Conservation (phyloP, 1,140 invertebrate genomes). For the Solen grandis region DNA sequence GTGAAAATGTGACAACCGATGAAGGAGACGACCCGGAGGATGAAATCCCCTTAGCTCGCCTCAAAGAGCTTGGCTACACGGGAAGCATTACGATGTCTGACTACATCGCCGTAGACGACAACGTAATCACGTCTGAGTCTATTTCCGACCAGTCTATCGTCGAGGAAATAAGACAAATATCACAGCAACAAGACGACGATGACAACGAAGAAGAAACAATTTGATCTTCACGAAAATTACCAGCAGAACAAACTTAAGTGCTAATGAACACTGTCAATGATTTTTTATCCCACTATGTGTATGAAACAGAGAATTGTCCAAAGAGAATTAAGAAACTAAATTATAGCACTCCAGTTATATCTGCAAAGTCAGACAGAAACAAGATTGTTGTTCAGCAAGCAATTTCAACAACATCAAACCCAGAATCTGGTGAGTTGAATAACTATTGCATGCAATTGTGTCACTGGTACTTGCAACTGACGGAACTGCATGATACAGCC, state of each 20-base stretch:
- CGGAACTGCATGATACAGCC: neutral
- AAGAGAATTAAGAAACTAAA: neutral
- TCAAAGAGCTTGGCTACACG: too few relatives aligned
- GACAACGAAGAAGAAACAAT: neutral
- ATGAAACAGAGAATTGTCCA: neutral
- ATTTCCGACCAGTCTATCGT: too few relatives aligned
- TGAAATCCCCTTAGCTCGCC: too few relatives aligned
- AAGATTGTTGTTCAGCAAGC: neutral
- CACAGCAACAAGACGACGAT: too few relatives aligned
- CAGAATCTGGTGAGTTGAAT: neutral
- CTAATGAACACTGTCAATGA: neutral
- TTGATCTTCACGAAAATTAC: neutral
- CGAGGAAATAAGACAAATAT: too few relatives aligned
- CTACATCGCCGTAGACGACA: too few relatives aligned
- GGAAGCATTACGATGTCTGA: too few relatives aligned
- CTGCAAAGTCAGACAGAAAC: too few relatives aligned
- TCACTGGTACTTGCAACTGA: slow-evolving; percentile 4
- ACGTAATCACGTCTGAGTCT: too few relatives aligned
- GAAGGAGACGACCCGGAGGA: too few relatives aligned
- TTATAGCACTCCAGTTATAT: neutral
- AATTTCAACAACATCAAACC: neutral
- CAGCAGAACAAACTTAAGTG: slow-evolving; percentile 4
- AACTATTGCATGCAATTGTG: slow-evolving; percentile 4
- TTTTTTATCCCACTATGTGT: neutral
- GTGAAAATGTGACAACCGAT: too few relatives aligned